Conservation (phyloP, 2,797 vertebrate genomes). For the Tragopan temminckii region DNA sequence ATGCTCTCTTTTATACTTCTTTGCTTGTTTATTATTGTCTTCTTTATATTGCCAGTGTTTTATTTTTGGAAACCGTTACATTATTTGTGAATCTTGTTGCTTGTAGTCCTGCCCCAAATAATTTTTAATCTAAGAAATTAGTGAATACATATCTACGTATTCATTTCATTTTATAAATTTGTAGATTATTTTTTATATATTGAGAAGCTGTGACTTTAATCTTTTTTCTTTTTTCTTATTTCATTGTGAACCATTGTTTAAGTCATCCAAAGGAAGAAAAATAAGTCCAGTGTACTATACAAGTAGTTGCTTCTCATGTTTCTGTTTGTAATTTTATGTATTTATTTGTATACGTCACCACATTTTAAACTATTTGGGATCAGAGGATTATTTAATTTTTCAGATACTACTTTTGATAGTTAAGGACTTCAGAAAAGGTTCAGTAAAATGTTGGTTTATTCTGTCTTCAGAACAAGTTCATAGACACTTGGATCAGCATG, state of each 20-base stretch:
- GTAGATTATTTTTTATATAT: neutral
- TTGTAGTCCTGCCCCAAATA: neutral
- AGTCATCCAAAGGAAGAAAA: neutral
- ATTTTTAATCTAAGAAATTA: neutral
- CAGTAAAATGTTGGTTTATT: constrained; percentile 46
- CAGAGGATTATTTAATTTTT: neutral
- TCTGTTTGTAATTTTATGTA: neutral
- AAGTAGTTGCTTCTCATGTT: neutral
- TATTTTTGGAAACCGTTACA: neutral
- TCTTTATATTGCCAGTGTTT: neutral
- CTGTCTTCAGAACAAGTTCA: constrained; percentile 89
- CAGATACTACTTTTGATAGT: neutral
- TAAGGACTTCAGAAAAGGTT: neutral
- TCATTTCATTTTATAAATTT: neutral
- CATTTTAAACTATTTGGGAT: neutral
- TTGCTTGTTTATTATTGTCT: neutral
- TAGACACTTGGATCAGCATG: constrained; percentile 91
- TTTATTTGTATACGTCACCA: neutral
- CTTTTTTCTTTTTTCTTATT: neutral
- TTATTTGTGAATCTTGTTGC: neutral
- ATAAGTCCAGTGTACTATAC: neutral
- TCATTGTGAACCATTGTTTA: neutral
- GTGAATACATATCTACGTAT: neutral
- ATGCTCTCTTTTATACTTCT: neutral
- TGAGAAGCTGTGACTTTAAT: neutral